Evolutionary conservation across 1,140 invertebrate genomes (phyloP).

Genomic region (Musca domestica): DNA sequence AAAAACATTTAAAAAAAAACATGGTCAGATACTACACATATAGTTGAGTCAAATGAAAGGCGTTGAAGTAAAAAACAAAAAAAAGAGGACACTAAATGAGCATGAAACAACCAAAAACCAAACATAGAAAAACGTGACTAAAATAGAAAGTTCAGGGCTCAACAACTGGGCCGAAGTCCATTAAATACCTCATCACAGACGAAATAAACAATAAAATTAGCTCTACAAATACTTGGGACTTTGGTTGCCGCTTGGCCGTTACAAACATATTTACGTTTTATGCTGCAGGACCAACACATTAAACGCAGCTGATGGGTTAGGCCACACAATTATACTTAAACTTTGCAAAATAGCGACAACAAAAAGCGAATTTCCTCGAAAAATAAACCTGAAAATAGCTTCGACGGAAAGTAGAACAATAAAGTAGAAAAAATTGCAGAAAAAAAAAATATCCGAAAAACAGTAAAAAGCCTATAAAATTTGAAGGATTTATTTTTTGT

Average conservation of each 20-base stretch:
- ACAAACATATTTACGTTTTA: background rate
- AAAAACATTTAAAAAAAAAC: constrained; percentile 8
- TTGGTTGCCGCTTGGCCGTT: background rate
- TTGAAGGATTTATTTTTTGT: background rate
- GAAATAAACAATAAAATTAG: constrained; percentile 20
- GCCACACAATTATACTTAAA: constrained; percentile 17
- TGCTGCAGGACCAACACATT: no score
- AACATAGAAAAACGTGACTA: constrained; percentile 17
- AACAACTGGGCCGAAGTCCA: background rate
- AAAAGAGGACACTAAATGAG: no score
- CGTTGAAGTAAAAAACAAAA: no score
- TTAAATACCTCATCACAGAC: constrained; percentile 12
- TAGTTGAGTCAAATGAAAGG: no score
- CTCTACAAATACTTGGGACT: background rate
- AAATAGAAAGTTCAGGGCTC: background rate
- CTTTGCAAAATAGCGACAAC: background rate
- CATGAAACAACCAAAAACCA: background rate
- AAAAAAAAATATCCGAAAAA: background rate
- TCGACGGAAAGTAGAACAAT: background rate
- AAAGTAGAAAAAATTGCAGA: background rate
- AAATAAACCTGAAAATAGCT: no score
- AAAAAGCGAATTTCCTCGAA: background rate
- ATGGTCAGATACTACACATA: no score
- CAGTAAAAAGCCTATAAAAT: constrained; percentile 14
- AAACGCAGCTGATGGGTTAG: background rate